These are phyloP conservation scores for Drosophila pseudoobscura DNA, from an alignment of 1,140 invertebrate species.

Conservation along the genomic window DNA sequence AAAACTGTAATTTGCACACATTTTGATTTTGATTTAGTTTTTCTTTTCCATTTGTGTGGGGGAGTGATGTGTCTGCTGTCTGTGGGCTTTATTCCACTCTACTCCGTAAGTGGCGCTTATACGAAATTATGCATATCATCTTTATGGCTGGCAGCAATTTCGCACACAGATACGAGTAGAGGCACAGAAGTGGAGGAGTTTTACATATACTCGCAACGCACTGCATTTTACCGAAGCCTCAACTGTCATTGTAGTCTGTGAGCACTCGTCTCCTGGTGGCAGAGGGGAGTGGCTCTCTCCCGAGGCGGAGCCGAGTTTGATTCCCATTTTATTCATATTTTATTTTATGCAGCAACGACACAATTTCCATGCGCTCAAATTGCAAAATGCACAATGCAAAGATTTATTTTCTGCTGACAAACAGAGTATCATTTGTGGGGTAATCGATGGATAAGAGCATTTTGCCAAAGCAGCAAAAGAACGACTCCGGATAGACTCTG, in stretches of 20 bases:
- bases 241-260: constrained; percentile 10
- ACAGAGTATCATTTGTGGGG: constrained; percentile 66
- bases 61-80: constrained; percentile 15
- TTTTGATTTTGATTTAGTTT: constrained; percentile 61
- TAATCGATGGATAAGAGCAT: constrained; percentile 70
- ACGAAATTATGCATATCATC: constrained; percentile 76
- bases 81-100: constrained; percentile 20
- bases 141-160: constrained; percentile 63
- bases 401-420: constrained; percentile 81
- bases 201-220: constrained; percentile 9
- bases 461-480: constrained; percentile 4
- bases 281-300: background rate
- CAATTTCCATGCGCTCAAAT: constrained; percentile 43
- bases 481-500: constrained; percentile 25
- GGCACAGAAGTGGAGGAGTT: too few species aligned
- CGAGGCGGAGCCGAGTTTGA: constrained; percentile 18
- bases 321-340: constrained; percentile 48
- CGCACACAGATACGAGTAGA: constrained; percentile 19
- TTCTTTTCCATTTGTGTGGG: background rate
- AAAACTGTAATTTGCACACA: constrained; percentile 65
- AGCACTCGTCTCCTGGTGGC: constrained; percentile 1
- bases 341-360: constrained; percentile 47
- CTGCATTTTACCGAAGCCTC: constrained; percentile 23
- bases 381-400: constrained; percentile 76
- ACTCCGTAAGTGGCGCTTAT: constrained; percentile 53